Percentiles rank a stretch among this genome's conserved stretches.
phyloP scores from a whole-genome alignment of 30 jellyfish, hydroid and myxozoan species.

The Phacellophora camtschatica region DNA sequence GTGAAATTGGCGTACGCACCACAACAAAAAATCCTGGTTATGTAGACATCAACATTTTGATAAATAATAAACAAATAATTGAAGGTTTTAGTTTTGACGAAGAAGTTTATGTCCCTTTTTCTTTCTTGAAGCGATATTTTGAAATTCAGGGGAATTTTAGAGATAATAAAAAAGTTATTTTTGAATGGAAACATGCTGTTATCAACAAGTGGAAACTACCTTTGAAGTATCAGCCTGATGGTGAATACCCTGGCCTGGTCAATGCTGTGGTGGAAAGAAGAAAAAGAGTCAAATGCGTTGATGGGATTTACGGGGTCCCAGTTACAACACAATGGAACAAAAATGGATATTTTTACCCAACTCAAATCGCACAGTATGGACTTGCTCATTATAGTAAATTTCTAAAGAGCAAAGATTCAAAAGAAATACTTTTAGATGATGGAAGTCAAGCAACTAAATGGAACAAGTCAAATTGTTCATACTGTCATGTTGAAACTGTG shows the following conservation, averaged over 20 bases:
- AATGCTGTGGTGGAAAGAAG: slow-evolving; percentile 58
- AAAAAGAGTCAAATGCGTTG: slow-evolving; percentile 67
- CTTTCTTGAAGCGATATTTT: slow-evolving; percentile 39
- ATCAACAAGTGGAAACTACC: neutral
- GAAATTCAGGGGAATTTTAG: slow-evolving; percentile 54
- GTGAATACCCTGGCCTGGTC: slow-evolving; percentile 49
- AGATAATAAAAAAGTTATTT: neutral
- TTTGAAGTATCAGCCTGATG: slow-evolving; percentile 7
- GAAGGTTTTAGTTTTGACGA: slow-evolving; percentile 4
- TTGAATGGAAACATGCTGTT: slow-evolving; percentile 31
- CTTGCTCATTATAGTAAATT: slow-evolving; percentile 69
- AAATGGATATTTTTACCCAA: slow-evolving; percentile 88
- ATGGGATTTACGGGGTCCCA: slow-evolving; percentile 90
- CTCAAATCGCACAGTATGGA: slow-evolving; percentile 97
- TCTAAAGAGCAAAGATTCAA: neutral
- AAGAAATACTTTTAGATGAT: neutral
- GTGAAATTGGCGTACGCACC: neutral
- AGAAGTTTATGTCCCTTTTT: slow-evolving; percentile 70
- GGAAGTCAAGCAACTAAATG: neutral
- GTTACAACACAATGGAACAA: slow-evolving; percentile 90
- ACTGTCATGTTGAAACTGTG: neutral
- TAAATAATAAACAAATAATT: slow-evolving; percentile 9
- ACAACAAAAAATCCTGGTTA: neutral
- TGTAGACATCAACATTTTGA: slow-evolving; percentile 15
- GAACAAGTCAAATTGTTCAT: neutral